These are phyloP conservation scores for Hiodon tergisus DNA, from an alignment of 2,113 vertebrate species.

Conservation along the genomic window DNA sequence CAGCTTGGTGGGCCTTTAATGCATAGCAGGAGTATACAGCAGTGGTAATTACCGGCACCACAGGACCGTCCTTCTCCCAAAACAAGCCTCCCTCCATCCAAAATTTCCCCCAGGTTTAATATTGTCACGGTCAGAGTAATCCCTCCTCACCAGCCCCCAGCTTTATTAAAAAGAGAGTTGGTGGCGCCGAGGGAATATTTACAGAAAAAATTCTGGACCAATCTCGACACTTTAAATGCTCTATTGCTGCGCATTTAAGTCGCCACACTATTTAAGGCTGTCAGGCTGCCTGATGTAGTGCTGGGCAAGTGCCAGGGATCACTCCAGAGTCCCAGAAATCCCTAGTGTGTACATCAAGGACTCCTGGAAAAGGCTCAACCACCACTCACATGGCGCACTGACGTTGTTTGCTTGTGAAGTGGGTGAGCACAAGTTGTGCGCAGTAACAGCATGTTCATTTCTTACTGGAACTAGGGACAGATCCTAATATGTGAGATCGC, in stretches of 20 bases:
- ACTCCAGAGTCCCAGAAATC: no score
- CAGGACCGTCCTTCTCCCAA: not conserved
- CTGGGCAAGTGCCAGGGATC: no score
- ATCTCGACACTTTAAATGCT: not conserved
- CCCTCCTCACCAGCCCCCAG: not conserved
- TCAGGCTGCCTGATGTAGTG: not conserved
- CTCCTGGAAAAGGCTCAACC: no score
- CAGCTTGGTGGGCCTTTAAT: not conserved
- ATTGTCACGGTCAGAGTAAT: not conserved
- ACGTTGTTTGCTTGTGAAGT: no score
- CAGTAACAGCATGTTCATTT: no score
- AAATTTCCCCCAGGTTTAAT: not conserved
- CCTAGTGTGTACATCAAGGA: no score
- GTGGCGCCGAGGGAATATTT: not conserved
- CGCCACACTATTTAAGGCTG: not conserved
- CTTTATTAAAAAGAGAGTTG: not conserved
- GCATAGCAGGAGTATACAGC: not conserved
- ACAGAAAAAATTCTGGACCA: not conserved
- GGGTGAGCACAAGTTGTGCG: no score
- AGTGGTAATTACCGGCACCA: slow-evolving; percentile 8
- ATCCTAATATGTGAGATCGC: no score
- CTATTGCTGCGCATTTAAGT: not conserved
- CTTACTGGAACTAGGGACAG: no score
- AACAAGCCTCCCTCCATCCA: not conserved
- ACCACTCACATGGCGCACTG: no score